phyloP scores from a whole-genome alignment of 2,797 vertebrate genomes.

The Momotus momota region DNA sequence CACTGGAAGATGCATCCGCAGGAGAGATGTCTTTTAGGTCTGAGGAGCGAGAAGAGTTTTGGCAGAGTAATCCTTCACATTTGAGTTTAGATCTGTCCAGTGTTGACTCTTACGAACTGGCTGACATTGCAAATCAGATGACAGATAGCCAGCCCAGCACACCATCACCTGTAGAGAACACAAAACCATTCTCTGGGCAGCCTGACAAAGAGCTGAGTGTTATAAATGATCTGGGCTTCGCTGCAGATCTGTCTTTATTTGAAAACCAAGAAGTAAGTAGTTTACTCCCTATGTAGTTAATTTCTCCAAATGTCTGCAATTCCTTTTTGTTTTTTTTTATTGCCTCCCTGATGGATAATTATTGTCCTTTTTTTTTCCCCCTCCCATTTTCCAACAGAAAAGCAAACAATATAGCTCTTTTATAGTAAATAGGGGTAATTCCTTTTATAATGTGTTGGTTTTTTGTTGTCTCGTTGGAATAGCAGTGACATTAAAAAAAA shows the following conservation, averaged over 20 bases:
- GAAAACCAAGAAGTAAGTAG: conserved; percentile 87
- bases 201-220: conserved; percentile 78
- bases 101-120: conserved; percentile 84
- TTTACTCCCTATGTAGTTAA: neutral
- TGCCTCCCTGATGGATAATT: neutral
- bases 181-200: conserved; percentile 85
- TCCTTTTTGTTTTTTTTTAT: neutral
- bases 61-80: conserved; percentile 85
- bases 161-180: conserved; percentile 89
- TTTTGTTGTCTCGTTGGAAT: neutral
- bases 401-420: neutral
- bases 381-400: neutral
- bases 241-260: conserved; percentile 86
- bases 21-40: conserved; percentile 81
- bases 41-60: conserved; percentile 80
- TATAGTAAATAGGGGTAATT: neutral
- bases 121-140: conserved; percentile 86
- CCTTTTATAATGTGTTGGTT: neutral
- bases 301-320: neutral
- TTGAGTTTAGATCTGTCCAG: conserved; percentile 90
- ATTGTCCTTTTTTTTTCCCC: neutral
- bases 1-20: conserved; percentile 82
- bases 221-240: conserved; percentile 76
- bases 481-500: neutral
- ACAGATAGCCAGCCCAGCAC: conserved; percentile 92